These are phyloP conservation scores for Salpingus planirostris DNA, from an alignment of 2,888 invertebrate genomes.

Conservation along the genomic window DNA sequence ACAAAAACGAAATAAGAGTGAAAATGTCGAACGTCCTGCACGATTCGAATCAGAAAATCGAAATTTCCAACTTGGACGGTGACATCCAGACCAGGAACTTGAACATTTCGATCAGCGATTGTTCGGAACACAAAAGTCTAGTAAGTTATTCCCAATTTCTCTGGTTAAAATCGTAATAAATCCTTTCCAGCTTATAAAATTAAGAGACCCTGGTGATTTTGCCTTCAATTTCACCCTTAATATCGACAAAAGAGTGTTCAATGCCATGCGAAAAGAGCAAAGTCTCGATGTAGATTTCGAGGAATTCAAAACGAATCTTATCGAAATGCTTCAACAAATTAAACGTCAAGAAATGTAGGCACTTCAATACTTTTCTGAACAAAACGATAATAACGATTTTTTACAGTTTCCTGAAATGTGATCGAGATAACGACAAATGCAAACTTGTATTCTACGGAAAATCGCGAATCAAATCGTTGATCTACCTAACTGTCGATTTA, in stretches of 20 bases:
- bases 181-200: conserved; percentile 32
- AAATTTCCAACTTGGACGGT: conserved; percentile 15
- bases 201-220: conserved; percentile 29
- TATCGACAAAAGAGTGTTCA: conserved; percentile 31
- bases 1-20: too few relatives aligned
- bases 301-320: conserved; percentile 34
- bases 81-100: conserved; percentile 15
- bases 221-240: conserved; percentile 33
- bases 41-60: conserved; percentile 19
- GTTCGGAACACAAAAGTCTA: conserved; percentile 18
- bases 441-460: conserved; percentile 35
- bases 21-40: too few relatives aligned
- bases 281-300: conserved; percentile 35
- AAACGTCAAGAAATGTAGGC: conserved; percentile 29
- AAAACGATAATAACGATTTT: conserved; percentile 9
- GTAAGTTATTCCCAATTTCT: conserved; percentile 17
- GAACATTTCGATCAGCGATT: conserved; percentile 18
- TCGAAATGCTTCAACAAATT: conserved; percentile 33
- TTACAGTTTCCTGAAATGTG: conserved; percentile 34
- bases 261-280: conserved; percentile 32
- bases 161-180: not conserved
- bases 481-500: conserved; percentile 35
- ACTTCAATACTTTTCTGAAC: not conserved
- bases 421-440: conserved; percentile 24
- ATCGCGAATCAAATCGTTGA: conserved; percentile 34